phyloP scores from a whole-genome alignment of 1,140 invertebrate species.

The Cataglyphis hispanica region DNA sequence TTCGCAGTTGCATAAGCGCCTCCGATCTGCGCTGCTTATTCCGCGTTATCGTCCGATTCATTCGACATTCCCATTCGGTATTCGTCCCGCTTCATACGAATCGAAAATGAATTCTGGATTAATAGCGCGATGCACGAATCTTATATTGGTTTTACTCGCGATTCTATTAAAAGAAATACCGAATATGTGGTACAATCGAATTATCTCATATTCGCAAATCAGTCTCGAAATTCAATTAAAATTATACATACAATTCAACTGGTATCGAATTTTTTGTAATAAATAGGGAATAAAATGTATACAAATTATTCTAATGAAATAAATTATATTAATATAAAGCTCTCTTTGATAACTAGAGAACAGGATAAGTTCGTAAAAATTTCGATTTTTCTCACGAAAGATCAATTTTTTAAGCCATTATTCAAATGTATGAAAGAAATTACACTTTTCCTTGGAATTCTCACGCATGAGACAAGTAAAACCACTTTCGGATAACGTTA shows the following conservation, averaged over 20 bases:
- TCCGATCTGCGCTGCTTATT: neutral
- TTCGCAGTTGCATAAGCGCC: conserved; percentile 19
- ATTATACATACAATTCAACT: no score
- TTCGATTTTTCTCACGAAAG: neutral
- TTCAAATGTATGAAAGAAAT: neutral
- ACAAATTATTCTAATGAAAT: neutral
- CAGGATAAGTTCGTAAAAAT: neutral
- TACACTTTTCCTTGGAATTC: neutral
- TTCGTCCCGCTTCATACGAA: neutral
- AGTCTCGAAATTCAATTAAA: no score
- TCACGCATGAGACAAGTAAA: neutral
- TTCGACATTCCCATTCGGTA: neutral
- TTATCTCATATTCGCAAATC: no score
- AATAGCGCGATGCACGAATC: neutral
- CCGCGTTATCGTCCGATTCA: conserved; percentile 14
- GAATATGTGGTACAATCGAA: no score
- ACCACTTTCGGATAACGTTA: neutral
- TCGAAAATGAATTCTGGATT: conserved; percentile 16
- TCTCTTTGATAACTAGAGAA: neutral
- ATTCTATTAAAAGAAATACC: neutral
- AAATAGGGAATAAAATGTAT: neutral
- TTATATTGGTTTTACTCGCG: no score
- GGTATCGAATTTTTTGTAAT: neutral
- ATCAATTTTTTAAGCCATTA: neutral
- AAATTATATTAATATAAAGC: neutral